Base-by-base conservation (phyloP, 2,797 vertebrate genomes). In the Pipistrellus nathusii region DNA sequence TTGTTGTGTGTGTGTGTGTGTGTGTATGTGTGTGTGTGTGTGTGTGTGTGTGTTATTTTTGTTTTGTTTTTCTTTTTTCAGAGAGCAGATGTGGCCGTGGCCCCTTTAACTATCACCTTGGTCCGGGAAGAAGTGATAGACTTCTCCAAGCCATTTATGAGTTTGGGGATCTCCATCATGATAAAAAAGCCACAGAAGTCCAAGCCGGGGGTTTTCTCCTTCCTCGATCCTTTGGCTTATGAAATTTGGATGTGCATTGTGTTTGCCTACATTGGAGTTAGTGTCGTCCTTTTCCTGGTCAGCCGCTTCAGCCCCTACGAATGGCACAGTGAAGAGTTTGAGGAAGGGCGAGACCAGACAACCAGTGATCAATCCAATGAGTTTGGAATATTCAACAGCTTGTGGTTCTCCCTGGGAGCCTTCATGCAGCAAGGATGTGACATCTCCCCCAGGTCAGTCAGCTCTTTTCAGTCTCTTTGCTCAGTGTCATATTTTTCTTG, bases 161-260 rank as follows among this genome's bases (percentile, higher is more conserved):
- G 99, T 55, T 97, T 99, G 97, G 99, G 99, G 18, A 99, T 99
- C 97, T 99, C 99, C 96, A 99, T 99, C 96, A 99, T 99, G 99
- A 99, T 99, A 96, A 99, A 99, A 98, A 99, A 99, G 97, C 99
- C 99, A 81, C 99, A 99, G 93, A 99, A 99, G 97, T 99, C 99
- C 97, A 99, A 99, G 97, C 99, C 99, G 0, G 99, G 99, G 2
- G 99, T 99, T 53, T 99, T 99, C 97, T 99, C 99, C 38, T 99
- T 99, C 98, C 98, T 99, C 97, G 99, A 99, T 97, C 99, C 99
- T 1, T 98, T 99, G 98, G 99, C 99, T 71, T 99, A 99, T 0
- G 99, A 99, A 98, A 99, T 99, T 97, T 99, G 99, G 99, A 99
- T 99, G 99, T 99, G 99, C 98, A 99, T 99, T 3, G 99, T 99